These are phyloP conservation scores for Temnopleurus reevesii DNA, from an alignment of 53 echinoderm and acorn worm genomes.

Conservation along the genomic window DNA sequence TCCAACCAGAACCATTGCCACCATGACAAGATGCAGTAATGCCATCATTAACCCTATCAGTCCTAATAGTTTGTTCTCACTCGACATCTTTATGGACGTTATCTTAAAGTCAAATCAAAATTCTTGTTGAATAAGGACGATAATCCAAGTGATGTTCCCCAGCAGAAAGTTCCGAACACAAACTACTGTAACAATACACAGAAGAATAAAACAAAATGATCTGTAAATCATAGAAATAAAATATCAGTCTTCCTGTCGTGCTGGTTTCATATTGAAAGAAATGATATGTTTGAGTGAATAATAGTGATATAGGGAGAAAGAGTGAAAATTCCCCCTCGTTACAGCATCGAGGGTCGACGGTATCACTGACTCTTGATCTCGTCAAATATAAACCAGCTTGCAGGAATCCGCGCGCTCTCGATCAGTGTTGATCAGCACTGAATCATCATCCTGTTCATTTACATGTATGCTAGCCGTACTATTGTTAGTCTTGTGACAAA, in stretches of 20 bases:
- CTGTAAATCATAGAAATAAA: too few relatives aligned
- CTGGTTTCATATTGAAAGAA: not conserved
- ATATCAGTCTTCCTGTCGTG: too few relatives aligned
- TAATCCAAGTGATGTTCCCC: not conserved
- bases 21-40: not conserved
- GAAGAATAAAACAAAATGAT: too few relatives aligned
- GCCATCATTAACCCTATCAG: not conserved
- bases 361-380: not conserved
- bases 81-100: not conserved
- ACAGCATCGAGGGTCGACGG: not conserved
- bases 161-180: not conserved
- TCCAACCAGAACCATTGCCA: not conserved
- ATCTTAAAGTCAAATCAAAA: not conserved
- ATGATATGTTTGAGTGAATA: not conserved
- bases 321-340: slow-evolving; percentile 6
- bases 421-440: too few relatives aligned
- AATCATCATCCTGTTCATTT: slow-evolving; percentile 15
- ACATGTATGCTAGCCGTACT: not conserved
- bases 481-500: too few relatives aligned
- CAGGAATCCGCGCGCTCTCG: slow-evolving; percentile 23
- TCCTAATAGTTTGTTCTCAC: not conserved
- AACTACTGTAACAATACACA: too few relatives aligned
- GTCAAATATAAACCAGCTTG: not conserved
- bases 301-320: not conserved
- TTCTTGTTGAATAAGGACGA: not conserved